Conservation (phyloP, 1,140 invertebrate species). For the Colletes latitarsis region DNA sequence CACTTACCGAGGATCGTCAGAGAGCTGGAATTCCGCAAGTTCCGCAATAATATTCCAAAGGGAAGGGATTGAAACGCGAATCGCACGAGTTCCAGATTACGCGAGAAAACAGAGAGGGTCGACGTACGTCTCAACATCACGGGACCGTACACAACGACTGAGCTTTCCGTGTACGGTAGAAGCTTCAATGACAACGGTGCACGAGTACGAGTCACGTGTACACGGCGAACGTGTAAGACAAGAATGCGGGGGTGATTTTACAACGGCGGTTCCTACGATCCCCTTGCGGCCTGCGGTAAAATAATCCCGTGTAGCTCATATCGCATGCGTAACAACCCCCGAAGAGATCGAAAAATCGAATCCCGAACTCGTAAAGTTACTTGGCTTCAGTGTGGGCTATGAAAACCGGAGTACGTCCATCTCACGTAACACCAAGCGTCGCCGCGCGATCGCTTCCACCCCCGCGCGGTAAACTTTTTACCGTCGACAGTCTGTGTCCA, state of each 20-base stretch:
- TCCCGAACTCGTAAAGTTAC: constrained; percentile 48
- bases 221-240: constrained; percentile 28
- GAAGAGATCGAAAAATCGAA: constrained; percentile 57
- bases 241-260: constrained; percentile 37
- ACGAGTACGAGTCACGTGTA: background rate
- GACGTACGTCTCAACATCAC: background rate
- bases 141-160: background rate
- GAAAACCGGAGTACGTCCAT: constrained; percentile 3
- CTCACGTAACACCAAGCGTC: constrained; percentile 13
- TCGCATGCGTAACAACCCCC: constrained; percentile 31
- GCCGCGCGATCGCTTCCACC: background rate
- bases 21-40: background rate
- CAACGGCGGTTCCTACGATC: constrained; percentile 15
- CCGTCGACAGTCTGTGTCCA: background rate
- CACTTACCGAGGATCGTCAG: background rate
- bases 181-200: constrained; percentile 22
- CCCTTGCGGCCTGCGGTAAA: constrained; percentile 45
- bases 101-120: background rate
- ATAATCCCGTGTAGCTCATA: constrained; percentile 51
- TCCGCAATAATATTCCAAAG: background rate
- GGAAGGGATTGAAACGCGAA: background rate
- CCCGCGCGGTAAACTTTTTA: background rate
- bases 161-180: background rate
- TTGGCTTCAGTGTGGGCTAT: constrained; percentile 11
- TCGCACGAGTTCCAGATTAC: background rate